These are phyloP conservation scores for Acronicta leporina DNA, from an alignment of 2,888 invertebrate genomes.

Conservation along the genomic window DNA sequence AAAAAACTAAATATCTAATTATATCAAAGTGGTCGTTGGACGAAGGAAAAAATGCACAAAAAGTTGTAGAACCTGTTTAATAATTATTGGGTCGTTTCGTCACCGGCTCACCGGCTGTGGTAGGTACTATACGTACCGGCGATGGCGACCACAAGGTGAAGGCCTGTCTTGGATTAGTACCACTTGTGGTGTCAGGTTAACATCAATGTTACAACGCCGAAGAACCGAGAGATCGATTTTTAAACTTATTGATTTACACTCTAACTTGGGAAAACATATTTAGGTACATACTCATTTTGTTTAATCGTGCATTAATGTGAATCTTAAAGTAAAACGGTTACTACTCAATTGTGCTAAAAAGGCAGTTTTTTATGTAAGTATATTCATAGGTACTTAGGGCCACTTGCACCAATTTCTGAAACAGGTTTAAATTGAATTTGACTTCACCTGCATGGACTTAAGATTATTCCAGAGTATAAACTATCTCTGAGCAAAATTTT, in stretches of 20 bases:
- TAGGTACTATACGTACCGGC: neutral
- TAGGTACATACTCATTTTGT: too few species aligned
- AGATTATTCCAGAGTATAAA: too few species aligned
- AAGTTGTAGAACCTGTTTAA: slow-evolving; percentile 45
- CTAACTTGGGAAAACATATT: too few species aligned
- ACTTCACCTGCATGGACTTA: too few species aligned
- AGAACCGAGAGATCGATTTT: neutral
- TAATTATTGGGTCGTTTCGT: slow-evolving; percentile 36
- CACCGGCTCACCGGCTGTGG: neutral
- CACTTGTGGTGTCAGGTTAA: slow-evolving; percentile 12
- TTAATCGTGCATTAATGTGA: too few species aligned
- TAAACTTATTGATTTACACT: neutral
- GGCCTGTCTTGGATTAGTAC: neutral
- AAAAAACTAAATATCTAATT: slow-evolving; percentile 15
- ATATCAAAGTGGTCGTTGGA: slow-evolving; percentile 15
- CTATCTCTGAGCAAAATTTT: too few species aligned
- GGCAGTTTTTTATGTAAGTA: too few species aligned
- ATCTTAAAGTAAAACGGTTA: too few species aligned
- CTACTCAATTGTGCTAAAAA: too few species aligned
- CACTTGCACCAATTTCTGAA: too few species aligned
- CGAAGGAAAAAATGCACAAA: slow-evolving; percentile 38
- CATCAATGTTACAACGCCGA: slow-evolving; percentile 4
- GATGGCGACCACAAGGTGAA: slow-evolving; percentile 23
- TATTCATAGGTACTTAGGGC: too few species aligned
- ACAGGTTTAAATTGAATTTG: too few species aligned